Base-by-base conservation (phyloP, 2,888 invertebrate genomes). In the Mylabris sibirica region DNA sequence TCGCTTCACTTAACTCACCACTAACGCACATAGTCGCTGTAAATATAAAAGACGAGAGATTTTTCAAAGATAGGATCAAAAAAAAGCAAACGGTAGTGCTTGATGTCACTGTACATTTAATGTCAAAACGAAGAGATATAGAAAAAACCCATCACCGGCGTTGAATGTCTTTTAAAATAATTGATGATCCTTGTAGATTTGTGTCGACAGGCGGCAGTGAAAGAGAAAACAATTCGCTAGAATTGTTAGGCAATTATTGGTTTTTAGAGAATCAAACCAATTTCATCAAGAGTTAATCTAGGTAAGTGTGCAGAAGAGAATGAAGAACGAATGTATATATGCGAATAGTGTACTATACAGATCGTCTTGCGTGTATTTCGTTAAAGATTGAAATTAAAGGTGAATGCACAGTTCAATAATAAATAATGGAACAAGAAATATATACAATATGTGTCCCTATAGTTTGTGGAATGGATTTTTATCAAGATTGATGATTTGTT, bases 201-300 rank as follows among this genome's bases (percentile, higher is more conserved):
- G 14, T 8, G n/a, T 14, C 26, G 57, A 57, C 57, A n/a, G 9
- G 20, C 11, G 49, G 22, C n/a, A 17, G 12, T 14, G 3, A 41
- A 35, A 35, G n/a, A 20, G 57, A 24, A 57, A 57, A 57, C 57
- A 22, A 57, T 57, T 57, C 57, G 24, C 22, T n/a, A 57, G 57
- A 57, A 57, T 57, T 57, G 57, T 57, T 26, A 6, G 14, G 57
- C 57, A 57, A 57, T 57, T 57, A 57, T 57, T 26, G 57, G 57
- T 26, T n/a, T 30, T n/a, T 44, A n/a, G 6, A 4, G 26, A 26
- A 26, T 24, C 57, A 6, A 57, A 57, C 57, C 57, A 57, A 57
- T 57, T 57, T 26, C 26, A 57, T 57, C 57, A 57, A 26, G 57
- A 57, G 24, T 57, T 57, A 57, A 57, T 57, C 57, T 57, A 24